Evolutionary conservation across 2,797 vertebrate genomes (phyloP).

Genomic region (Fratercula arctica): DNA sequence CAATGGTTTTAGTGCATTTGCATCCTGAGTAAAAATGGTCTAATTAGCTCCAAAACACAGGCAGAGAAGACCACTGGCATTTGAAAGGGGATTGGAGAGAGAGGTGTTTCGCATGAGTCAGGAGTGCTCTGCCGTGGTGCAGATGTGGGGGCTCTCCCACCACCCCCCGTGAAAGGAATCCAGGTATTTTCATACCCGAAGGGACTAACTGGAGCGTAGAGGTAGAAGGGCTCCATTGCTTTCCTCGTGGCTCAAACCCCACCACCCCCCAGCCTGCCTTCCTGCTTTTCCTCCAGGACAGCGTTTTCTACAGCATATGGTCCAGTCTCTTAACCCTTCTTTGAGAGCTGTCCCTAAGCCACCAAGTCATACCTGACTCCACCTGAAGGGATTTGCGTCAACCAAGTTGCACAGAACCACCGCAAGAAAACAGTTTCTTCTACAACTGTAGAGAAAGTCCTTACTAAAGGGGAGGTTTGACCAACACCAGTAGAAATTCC

Average conservation of each 20-base stretch:
- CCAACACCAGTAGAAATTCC: not conserved
- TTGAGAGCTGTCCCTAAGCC: not conserved
- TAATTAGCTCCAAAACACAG: not conserved
- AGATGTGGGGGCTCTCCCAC: not conserved
- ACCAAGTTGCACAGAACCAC: not conserved
- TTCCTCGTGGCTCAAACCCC: not conserved
- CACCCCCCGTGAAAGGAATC: fast-evolving
- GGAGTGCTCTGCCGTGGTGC: not conserved
- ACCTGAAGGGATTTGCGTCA: not conserved
- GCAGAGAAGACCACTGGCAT: not conserved
- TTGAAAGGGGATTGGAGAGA: not conserved
- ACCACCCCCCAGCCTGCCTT: not conserved
- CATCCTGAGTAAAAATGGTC: not conserved
- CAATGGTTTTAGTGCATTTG: not conserved
- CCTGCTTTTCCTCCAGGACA: not conserved
- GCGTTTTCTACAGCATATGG: not conserved
- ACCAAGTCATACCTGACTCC: not conserved
- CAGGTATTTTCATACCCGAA: not conserved
- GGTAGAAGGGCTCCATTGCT: not conserved
- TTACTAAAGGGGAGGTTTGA: not conserved
- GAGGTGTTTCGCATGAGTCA: fast-evolving
- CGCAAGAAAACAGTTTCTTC: not conserved
- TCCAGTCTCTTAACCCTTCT: not conserved
- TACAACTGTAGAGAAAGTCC: not conserved
- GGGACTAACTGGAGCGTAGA: not conserved